A percentile compares a stretch with the other conserved stretches of the same genome.
These are phyloP conservation scores for Homalodisca vitripennis DNA, from an alignment of 1,140 invertebrate genomes.

Conservation along the genomic window DNA sequence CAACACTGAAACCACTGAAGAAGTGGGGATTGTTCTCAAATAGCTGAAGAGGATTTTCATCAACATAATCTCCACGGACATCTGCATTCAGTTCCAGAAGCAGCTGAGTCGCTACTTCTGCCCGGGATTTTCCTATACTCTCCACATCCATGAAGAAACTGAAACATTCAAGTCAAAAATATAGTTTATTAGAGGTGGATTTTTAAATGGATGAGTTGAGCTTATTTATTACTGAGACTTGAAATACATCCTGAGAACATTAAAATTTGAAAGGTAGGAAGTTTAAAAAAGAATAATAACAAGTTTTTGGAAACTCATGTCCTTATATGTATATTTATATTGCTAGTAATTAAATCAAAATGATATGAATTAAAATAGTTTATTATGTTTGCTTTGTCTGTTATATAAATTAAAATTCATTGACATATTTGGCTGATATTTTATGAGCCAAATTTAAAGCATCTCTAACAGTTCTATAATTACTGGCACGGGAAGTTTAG, in stretches of 20 bases:
- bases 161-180: conserved; percentile 39
- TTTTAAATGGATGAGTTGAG: background rate
- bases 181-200: conserved; percentile 27
- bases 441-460: too few relatives aligned
- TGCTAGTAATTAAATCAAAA: too few relatives aligned
- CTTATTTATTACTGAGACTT: background rate
- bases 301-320: too few relatives aligned
- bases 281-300: too few relatives aligned
- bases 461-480: too few relatives aligned
- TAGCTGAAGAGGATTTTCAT: conserved; percentile 83
- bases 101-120: conserved; percentile 75
- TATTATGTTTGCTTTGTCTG: too few relatives aligned
- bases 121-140: conserved; percentile 78
- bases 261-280: background rate
- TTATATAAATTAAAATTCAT: too few relatives aligned
- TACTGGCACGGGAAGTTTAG: too few relatives aligned
- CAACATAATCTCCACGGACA: conserved; percentile 88
- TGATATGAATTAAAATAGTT: too few relatives aligned
- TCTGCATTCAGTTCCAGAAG: conserved; percentile 91
- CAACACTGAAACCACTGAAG: conserved; percentile 84
- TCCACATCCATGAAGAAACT: conserved; percentile 87
- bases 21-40: conserved; percentile 84
- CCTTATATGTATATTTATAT: too few relatives aligned
- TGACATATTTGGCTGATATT: too few relatives aligned
- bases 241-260: background rate